Percentiles rank a stretch among this genome's conserved stretches.
Evolutionary conservation across 2,888 invertebrate species (phyloP).

Genomic region (Chrysolina oricalcia): DNA sequence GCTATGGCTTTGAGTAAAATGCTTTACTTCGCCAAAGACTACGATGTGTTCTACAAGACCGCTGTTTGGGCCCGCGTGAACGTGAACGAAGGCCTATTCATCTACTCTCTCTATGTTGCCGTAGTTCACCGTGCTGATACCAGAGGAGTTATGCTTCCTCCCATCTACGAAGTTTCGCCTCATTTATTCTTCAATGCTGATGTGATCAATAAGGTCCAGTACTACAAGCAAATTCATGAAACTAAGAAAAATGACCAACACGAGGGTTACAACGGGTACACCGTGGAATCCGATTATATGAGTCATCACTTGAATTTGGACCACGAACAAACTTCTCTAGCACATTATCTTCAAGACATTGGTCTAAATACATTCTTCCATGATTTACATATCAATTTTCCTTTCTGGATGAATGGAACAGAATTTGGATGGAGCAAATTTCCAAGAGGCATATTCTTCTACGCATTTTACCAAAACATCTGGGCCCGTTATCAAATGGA

Average conservation of each 20-base stretch:
- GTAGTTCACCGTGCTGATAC: slow-evolving; percentile 76
- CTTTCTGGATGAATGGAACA: slow-evolving; percentile 75
- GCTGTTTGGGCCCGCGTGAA: slow-evolving; percentile 80
- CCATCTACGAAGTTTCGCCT: slow-evolving; percentile 82
- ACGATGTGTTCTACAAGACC: slow-evolving; percentile 79
- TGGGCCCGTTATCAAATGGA: slow-evolving; percentile 84
- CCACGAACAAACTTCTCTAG: slow-evolving; percentile 73
- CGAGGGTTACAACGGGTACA: slow-evolving; percentile 55
- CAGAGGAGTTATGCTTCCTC: slow-evolving; percentile 73
- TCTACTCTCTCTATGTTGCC: slow-evolving; percentile 78
- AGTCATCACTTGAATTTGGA: slow-evolving; percentile 74
- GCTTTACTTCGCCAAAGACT: slow-evolving; percentile 81
- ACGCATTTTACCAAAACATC: slow-evolving; percentile 80
- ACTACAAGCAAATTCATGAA: slow-evolving; percentile 73
- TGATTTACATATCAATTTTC: slow-evolving; percentile 76
- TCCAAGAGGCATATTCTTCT: slow-evolving; percentile 79
- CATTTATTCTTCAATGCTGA: slow-evolving; percentile 80
- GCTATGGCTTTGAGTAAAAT: slow-evolving; percentile 78
- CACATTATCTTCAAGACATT: slow-evolving; percentile 82
- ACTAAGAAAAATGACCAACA: background rate
- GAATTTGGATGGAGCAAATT: slow-evolving; percentile 72
- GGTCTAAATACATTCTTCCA: slow-evolving; percentile 80
- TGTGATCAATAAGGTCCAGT: slow-evolving; percentile 78
- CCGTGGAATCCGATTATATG: slow-evolving; percentile 78
- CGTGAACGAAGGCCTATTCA: slow-evolving; percentile 81